Conservation (phyloP, 2,797 vertebrate genomes). For the Ceyx erithaca region DNA sequence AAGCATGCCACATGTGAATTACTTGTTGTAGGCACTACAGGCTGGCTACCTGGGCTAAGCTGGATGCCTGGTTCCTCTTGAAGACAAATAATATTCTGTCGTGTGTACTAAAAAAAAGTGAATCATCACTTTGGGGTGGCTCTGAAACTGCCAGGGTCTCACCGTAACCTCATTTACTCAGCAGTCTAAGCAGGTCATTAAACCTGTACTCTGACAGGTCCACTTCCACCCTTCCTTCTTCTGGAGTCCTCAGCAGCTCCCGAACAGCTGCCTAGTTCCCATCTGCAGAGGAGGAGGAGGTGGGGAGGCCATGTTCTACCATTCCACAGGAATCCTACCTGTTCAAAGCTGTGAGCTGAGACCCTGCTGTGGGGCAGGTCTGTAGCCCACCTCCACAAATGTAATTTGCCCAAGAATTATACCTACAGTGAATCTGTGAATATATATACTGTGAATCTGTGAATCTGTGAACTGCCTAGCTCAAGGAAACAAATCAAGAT, state of each 20-base stretch:
- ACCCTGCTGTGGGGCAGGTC: not conserved
- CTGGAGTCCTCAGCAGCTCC: not conserved
- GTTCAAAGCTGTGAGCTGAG: not conserved
- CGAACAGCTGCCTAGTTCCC: not conserved
- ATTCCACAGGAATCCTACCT: not conserved
- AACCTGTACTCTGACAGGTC: not conserved
- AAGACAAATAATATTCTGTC: not conserved
- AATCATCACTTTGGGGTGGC: not conserved
- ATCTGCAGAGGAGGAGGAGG: not conserved
- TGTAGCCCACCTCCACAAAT: not conserved
- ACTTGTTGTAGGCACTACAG: not conserved
- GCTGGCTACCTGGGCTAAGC: not conserved
- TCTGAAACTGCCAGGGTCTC: not conserved
- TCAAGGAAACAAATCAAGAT: not conserved
- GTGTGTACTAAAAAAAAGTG: not conserved
- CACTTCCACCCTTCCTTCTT: not conserved
- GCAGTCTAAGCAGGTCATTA: not conserved
- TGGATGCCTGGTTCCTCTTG: not conserved
- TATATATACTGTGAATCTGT: too few relatives aligned
- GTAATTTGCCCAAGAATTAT: not conserved
- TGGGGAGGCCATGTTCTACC: not conserved
- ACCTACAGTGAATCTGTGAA: not conserved
- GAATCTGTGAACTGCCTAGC: not conserved
- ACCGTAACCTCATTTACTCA: not conserved
- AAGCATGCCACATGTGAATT: not conserved